A percentile compares a stretch with the other conserved stretches of the same genome.
Conservation (phyloP, 2,797 vertebrate species). For the Geotrypetes seraphini region DNA sequence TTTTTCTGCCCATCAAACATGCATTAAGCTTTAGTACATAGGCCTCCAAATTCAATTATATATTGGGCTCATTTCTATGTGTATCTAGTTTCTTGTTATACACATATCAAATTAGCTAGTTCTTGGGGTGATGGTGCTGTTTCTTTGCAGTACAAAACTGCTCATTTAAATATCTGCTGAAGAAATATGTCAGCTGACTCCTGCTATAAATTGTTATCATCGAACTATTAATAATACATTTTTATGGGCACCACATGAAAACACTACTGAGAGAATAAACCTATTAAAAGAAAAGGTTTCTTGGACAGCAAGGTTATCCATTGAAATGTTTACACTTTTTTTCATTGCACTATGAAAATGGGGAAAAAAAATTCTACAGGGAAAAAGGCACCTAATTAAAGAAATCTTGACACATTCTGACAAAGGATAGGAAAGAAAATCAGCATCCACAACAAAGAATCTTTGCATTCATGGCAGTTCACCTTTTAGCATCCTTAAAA, state of each 20-base stretch:
- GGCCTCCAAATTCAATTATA: constrained; percentile 21
- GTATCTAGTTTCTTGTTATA: constrained; percentile 26
- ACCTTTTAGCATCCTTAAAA: constrained; percentile 31
- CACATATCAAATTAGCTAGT: constrained; percentile 30
- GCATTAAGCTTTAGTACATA: no score
- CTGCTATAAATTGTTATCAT: constrained; percentile 2
- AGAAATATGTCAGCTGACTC: constrained; percentile 24
- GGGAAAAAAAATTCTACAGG: neutral
- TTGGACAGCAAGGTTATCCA: constrained; percentile 11
- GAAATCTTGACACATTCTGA: no score
- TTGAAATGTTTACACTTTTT: constrained; percentile 29
- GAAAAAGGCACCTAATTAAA: neutral
- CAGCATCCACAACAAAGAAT: constrained; percentile 33
- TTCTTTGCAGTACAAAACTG: constrained; percentile 33
- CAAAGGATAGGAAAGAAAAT: constrained; percentile 29
- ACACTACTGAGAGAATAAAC: neutral
- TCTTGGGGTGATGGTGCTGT: constrained; percentile 19
- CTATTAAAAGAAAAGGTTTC: constrained; percentile 15
- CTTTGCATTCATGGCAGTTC: constrained; percentile 36
- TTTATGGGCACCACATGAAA: neutral
- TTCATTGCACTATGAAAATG: constrained; percentile 2
- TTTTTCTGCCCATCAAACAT: no score
- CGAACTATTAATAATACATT: constrained; percentile 6
- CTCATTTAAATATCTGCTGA: constrained; percentile 30
- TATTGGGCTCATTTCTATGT: neutral